Base-by-base conservation (phyloP, 2,797 vertebrate genomes). In the Denticeps clupeoides region DNA sequence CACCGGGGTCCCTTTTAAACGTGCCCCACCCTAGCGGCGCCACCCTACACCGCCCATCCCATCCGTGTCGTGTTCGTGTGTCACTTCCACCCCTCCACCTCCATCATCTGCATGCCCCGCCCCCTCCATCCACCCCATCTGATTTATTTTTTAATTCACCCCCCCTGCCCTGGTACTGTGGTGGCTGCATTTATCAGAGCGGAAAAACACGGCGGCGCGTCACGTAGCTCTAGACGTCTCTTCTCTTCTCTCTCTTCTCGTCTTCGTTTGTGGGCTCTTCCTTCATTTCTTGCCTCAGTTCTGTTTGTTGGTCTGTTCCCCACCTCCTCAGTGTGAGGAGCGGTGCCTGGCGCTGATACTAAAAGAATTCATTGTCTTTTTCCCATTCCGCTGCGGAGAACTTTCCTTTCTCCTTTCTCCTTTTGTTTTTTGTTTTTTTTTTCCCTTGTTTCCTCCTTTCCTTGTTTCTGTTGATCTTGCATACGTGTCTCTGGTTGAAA, bases 351-450 rank as follows among this genome's bases (percentile, higher is more conserved):
- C 79, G 52, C 78, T 85, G 81, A 83, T 91, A 92, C 89, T 92
- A 93, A 93, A 80, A 85, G 80, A 75, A 83, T 85, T 91, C 90
- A 82, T 90, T 89, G 88, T 92, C 89, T 91, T 89, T 87, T 90
- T 89, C 89, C 84, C 84, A 84, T 88, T 89, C 79, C 91, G 90
- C 85, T 88, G 91, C 86, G 84, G 90, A 95, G 89, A 93, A 88
- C 83, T 89, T 90, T 89, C 84, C 84, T 91, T 93, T 90, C 86
- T 82, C 73, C 77, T 71, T 67, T 73, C 64, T 64, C 46, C 57
- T 58, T 48, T 49, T 51, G 31, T 84, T 87, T 84, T 79, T 84
- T 82, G 83, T 68, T 77, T 78, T 62, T 58, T 65, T 74, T 69
- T 53, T 61, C 71, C 64, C 58, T 75, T n/a, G n/a, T n/a, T n/a